These are phyloP conservation scores for Melanotus villosus DNA, from an alignment of 2,888 invertebrate species.

Conservation along the genomic window DNA sequence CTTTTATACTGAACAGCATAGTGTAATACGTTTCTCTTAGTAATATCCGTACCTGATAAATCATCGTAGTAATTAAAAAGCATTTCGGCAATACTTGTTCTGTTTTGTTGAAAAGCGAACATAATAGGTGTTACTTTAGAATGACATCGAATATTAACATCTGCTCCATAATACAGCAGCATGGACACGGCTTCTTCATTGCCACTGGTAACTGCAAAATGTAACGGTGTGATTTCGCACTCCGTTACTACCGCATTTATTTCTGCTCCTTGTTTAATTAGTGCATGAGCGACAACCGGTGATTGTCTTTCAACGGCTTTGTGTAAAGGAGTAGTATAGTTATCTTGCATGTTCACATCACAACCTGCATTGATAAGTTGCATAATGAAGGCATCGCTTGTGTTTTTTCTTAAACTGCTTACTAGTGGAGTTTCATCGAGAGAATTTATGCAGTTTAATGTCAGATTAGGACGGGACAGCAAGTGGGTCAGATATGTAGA, in stretches of 20 bases:
- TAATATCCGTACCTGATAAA: slow-evolving; percentile 46
- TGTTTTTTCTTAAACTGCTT: too few relatives aligned
- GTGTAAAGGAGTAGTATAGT: slow-evolving; percentile 56
- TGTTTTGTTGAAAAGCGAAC: slow-evolving; percentile 50
- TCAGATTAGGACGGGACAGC: too few relatives aligned
- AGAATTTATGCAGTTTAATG: too few relatives aligned
- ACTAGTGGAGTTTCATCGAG: too few relatives aligned
- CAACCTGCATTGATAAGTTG: slow-evolving; percentile 54
- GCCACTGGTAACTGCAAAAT: slow-evolving; percentile 52
- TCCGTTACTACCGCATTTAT: slow-evolving; percentile 53
- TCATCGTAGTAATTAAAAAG: slow-evolving; percentile 55
- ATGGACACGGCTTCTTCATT: slow-evolving; percentile 56
- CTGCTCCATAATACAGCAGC: slow-evolving; percentile 58
- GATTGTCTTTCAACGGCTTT: slow-evolving; percentile 46
- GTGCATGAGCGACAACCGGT: slow-evolving; percentile 49
- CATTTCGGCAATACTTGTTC: slow-evolving; percentile 48
- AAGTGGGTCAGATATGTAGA: too few relatives aligned
- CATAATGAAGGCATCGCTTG: too few relatives aligned
- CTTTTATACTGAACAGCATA: too few relatives aligned
- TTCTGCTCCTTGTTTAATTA: slow-evolving; percentile 56
- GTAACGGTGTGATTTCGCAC: slow-evolving; percentile 56
- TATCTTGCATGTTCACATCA: slow-evolving; percentile 53
- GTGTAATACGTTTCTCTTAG: too few relatives aligned
- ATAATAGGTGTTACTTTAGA: slow-evolving; percentile 56
- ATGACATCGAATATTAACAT: slow-evolving; percentile 45